A percentile compares a stretch with the other conserved stretches of the same genome.
Conservation (phyloP, 2,888 invertebrate species). For the Gortyna flavago region DNA sequence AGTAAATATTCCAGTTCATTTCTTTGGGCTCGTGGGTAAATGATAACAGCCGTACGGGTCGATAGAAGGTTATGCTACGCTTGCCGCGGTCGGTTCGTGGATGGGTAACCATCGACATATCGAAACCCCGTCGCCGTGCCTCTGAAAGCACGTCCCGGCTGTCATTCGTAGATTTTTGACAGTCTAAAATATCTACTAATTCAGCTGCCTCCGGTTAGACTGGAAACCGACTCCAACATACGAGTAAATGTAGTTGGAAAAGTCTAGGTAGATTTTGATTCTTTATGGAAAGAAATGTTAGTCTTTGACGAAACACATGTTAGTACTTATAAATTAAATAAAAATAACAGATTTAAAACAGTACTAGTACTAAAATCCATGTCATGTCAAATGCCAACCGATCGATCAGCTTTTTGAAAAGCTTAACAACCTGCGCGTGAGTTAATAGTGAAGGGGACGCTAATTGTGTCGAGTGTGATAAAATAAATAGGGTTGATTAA, state of each 20-base stretch:
- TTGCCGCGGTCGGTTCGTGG: background rate
- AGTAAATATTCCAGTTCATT: slow-evolving; percentile 2
- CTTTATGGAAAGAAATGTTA: background rate
- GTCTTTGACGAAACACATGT: background rate
- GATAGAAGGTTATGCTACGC: background rate
- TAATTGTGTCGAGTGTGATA: slow-evolving; percentile 36
- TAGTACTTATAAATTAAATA: background rate
- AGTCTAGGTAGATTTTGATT: background rate
- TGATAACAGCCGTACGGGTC: background rate
- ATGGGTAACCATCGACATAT: background rate
- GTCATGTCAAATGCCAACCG: slow-evolving; percentile 2
- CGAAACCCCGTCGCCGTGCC: background rate
- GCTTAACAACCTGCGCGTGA: slow-evolving; percentile 1
- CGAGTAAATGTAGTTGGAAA: background rate
- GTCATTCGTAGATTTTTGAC: background rate
- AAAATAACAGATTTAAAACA: slow-evolving; percentile 1
- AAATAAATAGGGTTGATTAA: slow-evolving; percentile 4
- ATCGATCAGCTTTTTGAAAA: slow-evolving; percentile 14
- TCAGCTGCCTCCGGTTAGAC: background rate
- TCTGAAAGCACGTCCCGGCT: background rate
- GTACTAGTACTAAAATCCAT: background rate
- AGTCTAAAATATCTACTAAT: no score
- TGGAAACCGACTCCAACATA: background rate
- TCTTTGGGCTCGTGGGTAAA: background rate
- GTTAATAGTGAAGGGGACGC: slow-evolving; percentile 11